phyloP scores from a whole-genome alignment of 2,888 invertebrate species.

The Anthrax anthrax region DNA sequence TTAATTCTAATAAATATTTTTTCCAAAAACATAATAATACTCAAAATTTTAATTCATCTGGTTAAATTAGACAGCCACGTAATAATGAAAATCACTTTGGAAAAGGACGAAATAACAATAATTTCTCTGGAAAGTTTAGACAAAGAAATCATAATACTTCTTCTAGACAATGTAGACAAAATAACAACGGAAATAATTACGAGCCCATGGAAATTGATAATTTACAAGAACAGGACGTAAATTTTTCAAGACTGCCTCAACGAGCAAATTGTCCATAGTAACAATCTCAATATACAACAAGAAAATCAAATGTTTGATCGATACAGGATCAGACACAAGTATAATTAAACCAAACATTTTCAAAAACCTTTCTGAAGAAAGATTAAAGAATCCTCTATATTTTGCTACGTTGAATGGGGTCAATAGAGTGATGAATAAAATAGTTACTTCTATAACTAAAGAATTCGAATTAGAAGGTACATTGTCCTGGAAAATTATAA shows the following conservation, averaged over 20 bases:
- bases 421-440: no score
- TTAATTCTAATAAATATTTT: no score
- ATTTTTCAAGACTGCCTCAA: not conserved
- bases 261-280: not conserved
- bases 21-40: no score
- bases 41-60: no score
- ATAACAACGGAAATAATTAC: not conserved
- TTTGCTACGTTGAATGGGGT: not conserved
- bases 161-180: not conserved
- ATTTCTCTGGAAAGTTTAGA: not conserved
- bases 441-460: no score
- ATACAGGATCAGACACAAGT: slow-evolving; percentile 1
- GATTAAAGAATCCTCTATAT: not conserved
- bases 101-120: not conserved
- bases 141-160: not conserved
- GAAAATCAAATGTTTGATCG: not conserved
- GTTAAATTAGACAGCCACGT: not conserved
- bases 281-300: not conserved
- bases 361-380: not conserved
- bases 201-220: no score
- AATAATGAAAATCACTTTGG: not conserved
- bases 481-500: no score
- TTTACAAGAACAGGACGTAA: no score
- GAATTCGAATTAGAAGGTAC: no score
- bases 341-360: not conserved